phyloP scores from a whole-genome alignment of 2,888 invertebrate genomes.

The Aphelenchoides bicaudatus region DNA sequence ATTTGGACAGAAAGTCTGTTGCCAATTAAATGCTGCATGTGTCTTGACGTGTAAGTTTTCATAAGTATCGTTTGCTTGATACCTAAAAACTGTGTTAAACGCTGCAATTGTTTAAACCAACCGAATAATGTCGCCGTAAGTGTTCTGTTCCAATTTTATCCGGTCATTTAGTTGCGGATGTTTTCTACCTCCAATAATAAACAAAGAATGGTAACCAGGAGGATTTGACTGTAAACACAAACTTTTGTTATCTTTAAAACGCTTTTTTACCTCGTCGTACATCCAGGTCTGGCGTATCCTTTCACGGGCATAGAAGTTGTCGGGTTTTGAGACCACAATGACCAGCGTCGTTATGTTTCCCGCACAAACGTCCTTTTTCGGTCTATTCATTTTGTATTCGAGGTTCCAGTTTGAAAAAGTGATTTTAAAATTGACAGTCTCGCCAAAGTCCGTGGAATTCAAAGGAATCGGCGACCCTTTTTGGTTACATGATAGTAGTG shows the following conservation, averaged over 20 bases:
- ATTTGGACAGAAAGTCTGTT: constrained; percentile 7
- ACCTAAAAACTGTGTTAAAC: too few species aligned
- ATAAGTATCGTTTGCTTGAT: constrained; percentile 1
- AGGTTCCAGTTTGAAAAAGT: not conserved
- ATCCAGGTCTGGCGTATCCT: constrained; percentile 7
- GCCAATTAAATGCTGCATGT: constrained; percentile 7
- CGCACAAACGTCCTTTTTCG: constrained; percentile 11
- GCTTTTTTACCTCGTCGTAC: not conserved
- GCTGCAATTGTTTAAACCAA: too few species aligned
- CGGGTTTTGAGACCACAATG: not conserved
- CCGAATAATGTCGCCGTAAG: constrained; percentile 2
- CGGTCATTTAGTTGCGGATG: not conserved
- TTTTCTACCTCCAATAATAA: not conserved
- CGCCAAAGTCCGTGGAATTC: too few species aligned
- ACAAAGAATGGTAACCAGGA: not conserved
- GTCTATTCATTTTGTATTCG: not conserved
- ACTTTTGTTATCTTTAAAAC: not conserved
- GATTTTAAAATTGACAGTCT: not conserved
- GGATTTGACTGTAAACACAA: not conserved
- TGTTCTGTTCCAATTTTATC: not conserved
- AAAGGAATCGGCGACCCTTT: too few species aligned
- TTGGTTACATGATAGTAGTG: too few species aligned
- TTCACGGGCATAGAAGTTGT: constrained; percentile 9
- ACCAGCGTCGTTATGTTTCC: not conserved
- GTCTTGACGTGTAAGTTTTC: not conserved